Percentiles rank a stretch among this genome's conserved stretches.
These are phyloP conservation scores for Conomelus anceps DNA, from an alignment of 2,888 invertebrate species.

Conservation along the genomic window DNA sequence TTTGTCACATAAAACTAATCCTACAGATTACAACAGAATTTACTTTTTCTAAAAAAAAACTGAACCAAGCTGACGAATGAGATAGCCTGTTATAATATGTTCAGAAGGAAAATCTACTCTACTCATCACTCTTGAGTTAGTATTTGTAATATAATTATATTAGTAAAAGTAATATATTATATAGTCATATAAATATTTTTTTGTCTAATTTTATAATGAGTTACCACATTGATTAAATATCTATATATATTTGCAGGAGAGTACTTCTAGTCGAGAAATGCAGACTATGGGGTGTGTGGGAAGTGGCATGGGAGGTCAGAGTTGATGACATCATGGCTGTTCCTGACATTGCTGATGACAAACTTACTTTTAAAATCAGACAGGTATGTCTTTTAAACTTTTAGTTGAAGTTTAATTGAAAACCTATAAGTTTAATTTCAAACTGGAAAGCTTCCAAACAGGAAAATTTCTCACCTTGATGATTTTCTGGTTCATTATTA, in stretches of 20 bases:
- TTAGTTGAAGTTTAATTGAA: not conserved
- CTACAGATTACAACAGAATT: too few species aligned
- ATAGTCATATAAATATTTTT: too few species aligned
- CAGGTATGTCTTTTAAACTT: constrained; percentile 50
- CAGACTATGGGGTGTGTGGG: constrained; percentile 63
- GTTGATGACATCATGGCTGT: constrained; percentile 65
- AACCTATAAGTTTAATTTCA: not conserved
- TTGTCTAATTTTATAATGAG: not conserved
- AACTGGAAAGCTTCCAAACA: not conserved
- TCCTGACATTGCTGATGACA: constrained; percentile 53
- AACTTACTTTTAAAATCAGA: constrained; percentile 62
- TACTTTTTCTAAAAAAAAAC: too few species aligned
- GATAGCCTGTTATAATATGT: too few species aligned
- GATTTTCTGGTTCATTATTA: too few species aligned
- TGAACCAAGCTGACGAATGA: too few species aligned
- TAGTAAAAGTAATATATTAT: too few species aligned
- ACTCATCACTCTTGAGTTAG: constrained; percentile 62
- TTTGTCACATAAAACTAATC: too few species aligned
- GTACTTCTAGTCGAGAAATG: constrained; percentile 65
- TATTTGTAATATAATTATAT: too few species aligned
- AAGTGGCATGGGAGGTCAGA: constrained; percentile 66
- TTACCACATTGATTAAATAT: not conserved
- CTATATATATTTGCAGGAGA: constrained; percentile 48
- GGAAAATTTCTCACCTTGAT: not conserved
- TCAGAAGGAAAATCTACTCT: constrained; percentile 57